phyloP scores from a whole-genome alignment of 2,888 invertebrate genomes.

The Pristionchus exspectatus region DNA sequence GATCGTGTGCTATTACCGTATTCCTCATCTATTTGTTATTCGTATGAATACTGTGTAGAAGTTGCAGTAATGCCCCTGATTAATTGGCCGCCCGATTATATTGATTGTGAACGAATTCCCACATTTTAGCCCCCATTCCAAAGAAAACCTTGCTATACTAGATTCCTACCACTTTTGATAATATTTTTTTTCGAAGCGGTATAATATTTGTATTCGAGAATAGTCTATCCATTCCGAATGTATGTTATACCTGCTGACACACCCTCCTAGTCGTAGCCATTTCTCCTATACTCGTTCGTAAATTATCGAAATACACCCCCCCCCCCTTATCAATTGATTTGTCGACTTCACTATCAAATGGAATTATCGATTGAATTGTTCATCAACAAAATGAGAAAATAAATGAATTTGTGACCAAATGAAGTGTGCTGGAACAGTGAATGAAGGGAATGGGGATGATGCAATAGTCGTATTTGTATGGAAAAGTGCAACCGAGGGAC shows the following conservation, averaged over 20 bases:
- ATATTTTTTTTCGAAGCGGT: neutral
- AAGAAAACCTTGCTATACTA: conserved; percentile 25
- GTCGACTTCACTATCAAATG: conserved; percentile 9
- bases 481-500: no score
- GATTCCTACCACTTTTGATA: conserved; percentile 15
- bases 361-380: conserved; percentile 15
- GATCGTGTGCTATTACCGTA: conserved; percentile 17
- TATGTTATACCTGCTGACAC: neutral
- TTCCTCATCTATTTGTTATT: conserved; percentile 17
- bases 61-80: neutral
- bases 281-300: conserved; percentile 4
- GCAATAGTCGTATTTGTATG: neutral
- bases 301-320: neutral
- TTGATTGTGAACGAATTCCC: conserved; percentile 22
- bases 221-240: neutral
- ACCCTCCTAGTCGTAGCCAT: neutral
- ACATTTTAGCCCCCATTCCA: conserved; percentile 5
- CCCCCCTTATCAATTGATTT: neutral
- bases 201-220: neutral
- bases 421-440: neutral
- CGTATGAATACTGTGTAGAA: conserved; percentile 34
- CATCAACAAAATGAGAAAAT: neutral
- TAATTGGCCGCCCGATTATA: neutral
- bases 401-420: conserved; percentile 42
- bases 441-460: neutral